Conservation (phyloP, 2,797 vertebrate species). For the Graptemys geographica region DNA sequence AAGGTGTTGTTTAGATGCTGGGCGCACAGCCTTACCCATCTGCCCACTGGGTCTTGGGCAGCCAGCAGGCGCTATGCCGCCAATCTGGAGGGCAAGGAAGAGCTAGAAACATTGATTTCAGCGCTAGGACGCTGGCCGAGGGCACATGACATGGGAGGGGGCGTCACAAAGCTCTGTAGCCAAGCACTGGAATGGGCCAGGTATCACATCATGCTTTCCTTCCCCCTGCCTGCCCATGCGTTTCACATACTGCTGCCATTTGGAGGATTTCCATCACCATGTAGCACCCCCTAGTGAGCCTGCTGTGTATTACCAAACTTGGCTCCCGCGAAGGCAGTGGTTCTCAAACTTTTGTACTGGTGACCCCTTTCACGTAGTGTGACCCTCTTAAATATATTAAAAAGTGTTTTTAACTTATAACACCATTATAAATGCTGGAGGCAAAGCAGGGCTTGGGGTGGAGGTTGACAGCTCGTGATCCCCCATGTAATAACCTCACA, state of each 20-base stretch:
- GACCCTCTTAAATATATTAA: too few species aligned
- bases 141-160: neutral
- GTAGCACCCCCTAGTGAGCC: neutral
- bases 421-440: too few species aligned
- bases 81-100: neutral
- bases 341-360: too few species aligned
- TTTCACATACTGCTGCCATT: rapidly evolving
- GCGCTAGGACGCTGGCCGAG: neutral
- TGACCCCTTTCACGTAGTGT: too few species aligned
- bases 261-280: too few species aligned
- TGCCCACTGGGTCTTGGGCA: neutral
- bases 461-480: too few species aligned
- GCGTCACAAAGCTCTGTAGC: neutral
- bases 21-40: too few species aligned
- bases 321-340: neutral
- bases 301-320: neutral
- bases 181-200: neutral
- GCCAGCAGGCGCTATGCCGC: neutral
- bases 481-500: too few species aligned
- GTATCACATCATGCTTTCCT: rapidly evolving
- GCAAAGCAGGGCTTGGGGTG: too few species aligned
- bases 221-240: rapidly evolving
- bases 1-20: neutral
- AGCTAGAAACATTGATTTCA: neutral
- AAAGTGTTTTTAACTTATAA: too few species aligned